Base-by-base conservation (phyloP, 1,140 invertebrate species). In the Vanessa atalanta region DNA sequence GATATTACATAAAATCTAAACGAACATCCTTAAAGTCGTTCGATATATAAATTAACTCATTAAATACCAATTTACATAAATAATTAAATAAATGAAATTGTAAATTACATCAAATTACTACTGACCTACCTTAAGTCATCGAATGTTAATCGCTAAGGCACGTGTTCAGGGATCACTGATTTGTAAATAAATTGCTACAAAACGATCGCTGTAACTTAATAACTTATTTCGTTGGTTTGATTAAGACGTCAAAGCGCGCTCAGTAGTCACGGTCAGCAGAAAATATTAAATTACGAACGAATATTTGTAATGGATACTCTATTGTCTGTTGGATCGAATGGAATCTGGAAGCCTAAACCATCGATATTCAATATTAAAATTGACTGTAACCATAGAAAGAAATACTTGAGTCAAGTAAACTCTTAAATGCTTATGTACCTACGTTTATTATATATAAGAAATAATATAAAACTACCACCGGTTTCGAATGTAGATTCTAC, bases 151-250 rank as follows among this genome's bases (percentile, higher is more conserved):
- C 63, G 70, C 73, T 74, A 70, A 50, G 65, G 67, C 80, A 81
- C 72, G 70, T 72, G 78, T 74, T 73, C 65, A 72, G 78, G 64
- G 81, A 75, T 70, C 75, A 83, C 79, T 64, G 78, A 82, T 84
- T 80, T 76, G 75, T 79, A 69, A 79, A 84, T 87, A 89, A 87
- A 82, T 88, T 83, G 83, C 79, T 68, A 79, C 78, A 87, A 79
- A 80, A 83, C 73, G 73, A 73, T 70, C 66, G 78, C 81, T 79
- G 83, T 84, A 86, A 88, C 81, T 70, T 80, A 83, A 90, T 87
- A 88, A 87, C 81, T 85, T 88, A 89, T 90, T 87, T 86, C 73
- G 74, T 76, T 88, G 89, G 90, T 90, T 88, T 83, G 87, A 92
- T 90, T 91, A 88, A 90, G 89, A 89, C 85, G 85, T 92, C 87